Percentiles rank a stretch among this genome's conserved stretches.
phyloP scores from a whole-genome alignment of 2,888 invertebrate genomes.

The Caradrina clavipalpis region DNA sequence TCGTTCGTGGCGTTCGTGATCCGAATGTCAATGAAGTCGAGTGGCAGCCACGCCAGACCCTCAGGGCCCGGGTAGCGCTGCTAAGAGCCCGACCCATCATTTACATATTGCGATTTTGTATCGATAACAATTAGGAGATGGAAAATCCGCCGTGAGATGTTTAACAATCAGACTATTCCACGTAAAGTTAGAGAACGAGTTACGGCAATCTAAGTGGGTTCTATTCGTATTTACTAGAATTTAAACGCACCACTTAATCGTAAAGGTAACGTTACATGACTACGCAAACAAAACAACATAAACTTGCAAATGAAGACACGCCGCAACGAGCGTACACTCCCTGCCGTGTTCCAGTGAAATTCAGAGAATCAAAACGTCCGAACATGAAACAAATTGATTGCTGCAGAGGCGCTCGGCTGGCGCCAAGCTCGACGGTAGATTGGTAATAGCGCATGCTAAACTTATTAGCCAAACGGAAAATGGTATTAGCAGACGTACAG shows the following conservation, averaged over 20 bases:
- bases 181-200: slow-evolving; percentile 53
- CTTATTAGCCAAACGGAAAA: slow-evolving; percentile 91
- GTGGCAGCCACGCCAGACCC: slow-evolving; percentile 75
- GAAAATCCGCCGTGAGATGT: slow-evolving; percentile 73
- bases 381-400: slow-evolving; percentile 90
- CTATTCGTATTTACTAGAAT: slow-evolving; percentile 58
- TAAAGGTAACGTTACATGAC: slow-evolving; percentile 72
- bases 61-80: slow-evolving; percentile 69
- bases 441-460: slow-evolving; percentile 90
- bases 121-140: slow-evolving; percentile 83
- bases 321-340: slow-evolving; percentile 79
- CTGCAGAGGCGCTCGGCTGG: slow-evolving; percentile 81
- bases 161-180: slow-evolving; percentile 66
- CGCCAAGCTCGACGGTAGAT: slow-evolving; percentile 85
- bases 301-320: slow-evolving; percentile 85
- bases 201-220: slow-evolving; percentile 52
- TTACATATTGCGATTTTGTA: slow-evolving; percentile 88
- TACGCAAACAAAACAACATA: slow-evolving; percentile 78
- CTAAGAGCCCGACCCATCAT: slow-evolving; percentile 80
- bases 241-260: slow-evolving; percentile 62
- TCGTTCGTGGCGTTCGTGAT: slow-evolving; percentile 88
- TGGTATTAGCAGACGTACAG: slow-evolving; percentile 87
- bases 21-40: slow-evolving; percentile 85
- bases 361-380: slow-evolving; percentile 88
- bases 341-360: slow-evolving; percentile 79